A percentile compares a stretch with the other conserved stretches of the same genome.
Evolutionary conservation across 1,140 invertebrate species (phyloP).

Genomic region (Solenopsis invicta): DNA sequence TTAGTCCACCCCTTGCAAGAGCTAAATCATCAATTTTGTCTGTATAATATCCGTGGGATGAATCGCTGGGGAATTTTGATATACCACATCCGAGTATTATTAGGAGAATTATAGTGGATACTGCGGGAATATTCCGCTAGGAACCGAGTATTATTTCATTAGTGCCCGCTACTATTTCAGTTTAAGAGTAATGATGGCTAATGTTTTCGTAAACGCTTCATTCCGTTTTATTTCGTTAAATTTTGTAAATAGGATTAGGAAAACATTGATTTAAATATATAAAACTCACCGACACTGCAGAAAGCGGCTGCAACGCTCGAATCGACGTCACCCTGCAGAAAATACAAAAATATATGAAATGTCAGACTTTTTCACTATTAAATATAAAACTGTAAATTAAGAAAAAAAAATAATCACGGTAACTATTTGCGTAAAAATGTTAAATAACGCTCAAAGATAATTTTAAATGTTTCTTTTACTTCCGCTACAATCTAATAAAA

Average conservation of each 20-base stretch:
- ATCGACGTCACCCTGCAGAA: background rate
- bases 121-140: constrained; percentile 2
- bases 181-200: background rate
- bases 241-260: background rate
- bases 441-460: background rate
- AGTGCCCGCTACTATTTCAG: background rate
- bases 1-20: background rate
- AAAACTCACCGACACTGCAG: background rate
- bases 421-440: background rate
- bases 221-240: background rate
- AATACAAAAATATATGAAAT: background rate
- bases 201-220: background rate
- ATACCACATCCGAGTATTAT: background rate
- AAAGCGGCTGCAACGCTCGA: background rate
- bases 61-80: constrained; percentile 15
- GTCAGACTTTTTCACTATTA: background rate
- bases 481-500: background rate
- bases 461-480: background rate
- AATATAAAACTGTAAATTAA: background rate
- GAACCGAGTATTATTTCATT: constrained; percentile 6
- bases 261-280: background rate
- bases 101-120: constrained; percentile 22
- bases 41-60: background rate
- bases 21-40: background rate
- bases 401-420: background rate